Percentiles rank a stretch among this genome's conserved stretches.
These are phyloP conservation scores for Drosophila diplacantha DNA, from an alignment of 2,888 invertebrate species.

Conservation along the genomic window DNA sequence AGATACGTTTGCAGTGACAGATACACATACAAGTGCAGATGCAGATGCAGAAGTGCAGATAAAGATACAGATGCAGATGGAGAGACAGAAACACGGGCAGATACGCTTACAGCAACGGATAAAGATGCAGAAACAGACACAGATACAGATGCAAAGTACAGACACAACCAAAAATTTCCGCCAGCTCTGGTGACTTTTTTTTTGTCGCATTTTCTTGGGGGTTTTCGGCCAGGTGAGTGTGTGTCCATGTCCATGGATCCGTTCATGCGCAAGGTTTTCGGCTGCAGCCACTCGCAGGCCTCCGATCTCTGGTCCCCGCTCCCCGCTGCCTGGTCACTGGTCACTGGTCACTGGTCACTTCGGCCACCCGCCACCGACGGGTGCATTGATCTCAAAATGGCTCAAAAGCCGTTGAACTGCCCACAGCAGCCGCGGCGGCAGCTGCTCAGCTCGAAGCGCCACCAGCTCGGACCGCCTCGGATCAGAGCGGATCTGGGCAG, in stretches of 20 bases:
- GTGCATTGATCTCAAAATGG: conserved; percentile 77
- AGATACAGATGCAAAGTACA: neutral
- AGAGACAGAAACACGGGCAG: neutral
- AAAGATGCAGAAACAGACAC: neutral
- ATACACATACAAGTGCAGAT: neutral
- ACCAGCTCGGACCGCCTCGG: neutral
- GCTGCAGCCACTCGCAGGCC: conserved; percentile 11
- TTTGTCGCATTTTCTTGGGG: conserved; percentile 16
- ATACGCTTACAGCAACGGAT: neutral
- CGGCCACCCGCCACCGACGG: conserved; percentile 33
- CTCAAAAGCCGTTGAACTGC: conserved; percentile 76
- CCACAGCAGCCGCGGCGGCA: conserved; percentile 29
- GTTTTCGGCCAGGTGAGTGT: conserved; percentile 38
- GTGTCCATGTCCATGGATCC: conserved; percentile 75
- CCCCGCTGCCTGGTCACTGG: conserved; percentile 1
- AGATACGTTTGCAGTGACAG: neutral
- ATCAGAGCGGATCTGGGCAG: no score
- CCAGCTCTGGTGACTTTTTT: conserved; percentile 41
- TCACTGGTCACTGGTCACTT: conserved; percentile 13
- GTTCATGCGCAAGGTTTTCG: conserved; percentile 77
- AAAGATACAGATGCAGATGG: neutral
- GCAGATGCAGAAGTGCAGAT: neutral
- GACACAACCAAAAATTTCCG: conserved; percentile 47
- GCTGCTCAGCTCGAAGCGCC: neutral
- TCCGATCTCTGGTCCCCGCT: conserved; percentile 7